phyloP scores from a whole-genome alignment of 1,140 invertebrate genomes.

The Papilio polytes region DNA sequence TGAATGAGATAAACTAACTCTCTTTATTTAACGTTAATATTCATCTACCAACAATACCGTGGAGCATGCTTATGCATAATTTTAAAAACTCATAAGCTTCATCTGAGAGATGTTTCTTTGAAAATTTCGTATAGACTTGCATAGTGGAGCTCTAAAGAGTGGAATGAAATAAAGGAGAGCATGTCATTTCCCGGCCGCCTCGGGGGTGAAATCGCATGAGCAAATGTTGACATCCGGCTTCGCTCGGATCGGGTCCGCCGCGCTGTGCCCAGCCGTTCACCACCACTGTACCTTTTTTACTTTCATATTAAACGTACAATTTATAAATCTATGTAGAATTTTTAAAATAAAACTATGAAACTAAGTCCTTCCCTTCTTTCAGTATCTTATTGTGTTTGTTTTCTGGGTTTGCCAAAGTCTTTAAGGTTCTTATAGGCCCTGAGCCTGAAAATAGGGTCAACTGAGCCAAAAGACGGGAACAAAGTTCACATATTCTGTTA shows the following conservation, averaged over 20 bases:
- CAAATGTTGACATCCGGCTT: slow-evolving; percentile 74
- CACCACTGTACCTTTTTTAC: slow-evolving; percentile 32
- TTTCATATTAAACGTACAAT: slow-evolving; percentile 12
- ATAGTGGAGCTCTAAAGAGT: slow-evolving; percentile 53
- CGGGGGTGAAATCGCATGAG: slow-evolving; percentile 63
- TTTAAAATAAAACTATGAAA: slow-evolving; percentile 6
- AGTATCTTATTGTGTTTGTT: too few relatives aligned
- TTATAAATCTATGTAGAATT: slow-evolving; percentile 14
- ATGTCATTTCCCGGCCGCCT: slow-evolving; percentile 70
- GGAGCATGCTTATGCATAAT: slow-evolving; percentile 40
- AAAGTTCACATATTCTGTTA: too few relatives aligned
- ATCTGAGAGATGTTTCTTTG: slow-evolving; percentile 53
- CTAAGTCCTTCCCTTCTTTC: background rate
- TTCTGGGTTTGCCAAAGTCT: too few relatives aligned
- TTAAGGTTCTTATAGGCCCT: too few relatives aligned
- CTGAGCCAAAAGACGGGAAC: too few relatives aligned
- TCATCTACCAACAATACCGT: slow-evolving; percentile 25
- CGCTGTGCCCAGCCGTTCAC: slow-evolving; percentile 8
- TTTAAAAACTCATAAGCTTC: slow-evolving; percentile 48
- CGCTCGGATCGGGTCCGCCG: slow-evolving; percentile 47
- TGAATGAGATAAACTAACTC: slow-evolving; percentile 35
- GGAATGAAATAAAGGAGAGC: slow-evolving; percentile 60
- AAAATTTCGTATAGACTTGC: slow-evolving; percentile 65
- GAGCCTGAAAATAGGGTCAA: too few relatives aligned
- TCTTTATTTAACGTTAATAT: slow-evolving; percentile 40